Evolutionary conservation across 2,797 vertebrate species (phyloP).

Genomic region (Silurus lanzhouensis): DNA sequence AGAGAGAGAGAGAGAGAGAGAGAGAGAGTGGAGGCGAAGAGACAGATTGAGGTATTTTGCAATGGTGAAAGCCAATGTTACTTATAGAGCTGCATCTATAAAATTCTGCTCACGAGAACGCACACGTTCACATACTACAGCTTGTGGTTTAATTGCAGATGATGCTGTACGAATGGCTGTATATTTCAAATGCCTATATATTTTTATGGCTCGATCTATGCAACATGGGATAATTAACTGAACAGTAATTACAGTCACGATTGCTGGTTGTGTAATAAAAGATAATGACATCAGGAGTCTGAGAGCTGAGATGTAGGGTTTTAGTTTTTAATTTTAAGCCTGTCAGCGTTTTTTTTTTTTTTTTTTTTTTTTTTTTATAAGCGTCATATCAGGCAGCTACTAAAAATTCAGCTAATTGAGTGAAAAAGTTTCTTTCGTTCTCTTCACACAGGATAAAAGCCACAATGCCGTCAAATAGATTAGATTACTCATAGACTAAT

Average conservation of each 20-base stretch:
- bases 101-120: neutral
- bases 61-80: constrained; percentile 14
- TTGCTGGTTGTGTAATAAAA: constrained; percentile 63
- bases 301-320: constrained; percentile 67
- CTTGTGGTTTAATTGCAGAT: constrained; percentile 31
- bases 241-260: constrained; percentile 68
- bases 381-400: constrained; percentile 52
- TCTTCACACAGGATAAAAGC: constrained; percentile 47
- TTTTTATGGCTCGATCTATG: constrained; percentile 54
- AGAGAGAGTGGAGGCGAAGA: neutral
- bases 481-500: constrained; percentile 57
- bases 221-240: constrained; percentile 70
- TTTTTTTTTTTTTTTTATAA: constrained; percentile 48
- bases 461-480: constrained; percentile 59
- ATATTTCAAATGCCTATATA: constrained; percentile 6
- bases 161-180: constrained; percentile 28
- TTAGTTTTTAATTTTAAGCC: constrained; percentile 43
- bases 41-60: neutral
- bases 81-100: constrained; percentile 18
- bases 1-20: neutral
- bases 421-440: constrained; percentile 10
- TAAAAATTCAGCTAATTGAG: constrained; percentile 27
- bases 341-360: constrained; percentile 63
- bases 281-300: constrained; percentile 70
- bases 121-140: neutral